These are phyloP conservation scores for Germaria angustata DNA, from an alignment of 2,888 invertebrate genomes.

Conservation along the genomic window DNA sequence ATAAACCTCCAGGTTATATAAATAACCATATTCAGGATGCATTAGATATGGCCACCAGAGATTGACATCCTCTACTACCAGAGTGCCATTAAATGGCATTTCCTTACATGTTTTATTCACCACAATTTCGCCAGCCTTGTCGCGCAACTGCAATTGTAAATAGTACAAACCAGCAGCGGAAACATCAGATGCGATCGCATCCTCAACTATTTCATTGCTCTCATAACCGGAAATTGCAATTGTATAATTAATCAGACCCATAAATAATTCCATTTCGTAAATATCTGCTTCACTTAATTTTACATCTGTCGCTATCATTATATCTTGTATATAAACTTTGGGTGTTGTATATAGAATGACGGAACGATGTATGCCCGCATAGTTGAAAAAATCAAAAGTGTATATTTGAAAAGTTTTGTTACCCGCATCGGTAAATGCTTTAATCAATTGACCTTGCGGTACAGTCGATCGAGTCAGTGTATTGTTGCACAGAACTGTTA, in stretches of 20 bases:
- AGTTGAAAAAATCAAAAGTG: conserved; percentile 98
- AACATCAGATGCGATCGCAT: background rate
- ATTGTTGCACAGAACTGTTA: conserved; percentile 97
- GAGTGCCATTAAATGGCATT: conserved; percentile 81
- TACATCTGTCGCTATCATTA: conserved; percentile 87
- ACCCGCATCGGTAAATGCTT: conserved; percentile 82
- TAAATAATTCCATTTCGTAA: conserved; percentile 43
- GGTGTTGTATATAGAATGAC: conserved; percentile 95
- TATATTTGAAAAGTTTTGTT: conserved; percentile 86
- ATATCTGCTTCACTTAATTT: conserved; percentile 37
- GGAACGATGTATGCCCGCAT: conserved; percentile 97
- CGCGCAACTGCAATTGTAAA: conserved; percentile 80
- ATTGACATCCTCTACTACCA: conserved; percentile 86
- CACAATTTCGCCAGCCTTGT: conserved; percentile 82
- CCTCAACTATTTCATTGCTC: conserved; percentile 45
- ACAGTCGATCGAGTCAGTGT: conserved; percentile 91
- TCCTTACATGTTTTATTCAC: conserved; percentile 81
- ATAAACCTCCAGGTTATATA: conserved; percentile 88
- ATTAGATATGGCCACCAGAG: conserved; percentile 98
- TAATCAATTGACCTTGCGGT: conserved; percentile 89
- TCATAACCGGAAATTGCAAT: conserved; percentile 51
- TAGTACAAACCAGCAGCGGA: conserved; percentile 54
- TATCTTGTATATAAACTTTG: conserved; percentile 88
- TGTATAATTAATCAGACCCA: conserved; percentile 47
- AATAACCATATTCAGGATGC: conserved; percentile 89